Evolutionary conservation across 2,797 vertebrate genomes (phyloP), one percentile per base, ranked within the genome.

Genomic region (Bradypodion pumilum): DNA sequence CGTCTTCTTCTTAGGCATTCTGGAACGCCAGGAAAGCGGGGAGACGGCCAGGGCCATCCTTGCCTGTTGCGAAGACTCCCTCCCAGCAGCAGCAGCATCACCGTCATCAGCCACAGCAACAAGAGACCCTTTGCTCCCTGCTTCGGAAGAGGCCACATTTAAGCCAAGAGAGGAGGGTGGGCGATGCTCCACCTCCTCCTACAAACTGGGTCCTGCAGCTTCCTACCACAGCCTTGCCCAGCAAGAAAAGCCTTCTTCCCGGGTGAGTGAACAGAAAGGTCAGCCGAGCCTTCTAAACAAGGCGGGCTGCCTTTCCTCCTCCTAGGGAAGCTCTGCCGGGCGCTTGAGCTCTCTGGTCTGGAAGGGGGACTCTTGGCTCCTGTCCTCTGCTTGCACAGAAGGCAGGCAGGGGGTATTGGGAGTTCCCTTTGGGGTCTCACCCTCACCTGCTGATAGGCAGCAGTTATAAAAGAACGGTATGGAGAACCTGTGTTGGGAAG

Each of bases 11-110:
- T 9, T 78, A 97, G 96, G 96, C 46, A 94, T 93, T 0, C 87
- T 96, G 80, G 96, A 97, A 88, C 89, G 96, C 8, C 92, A 96
- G 1, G 96, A 96, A 87, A 97, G 92, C 0, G 96, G 95, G 86
- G 96, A 96, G 65, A 93, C 92, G 76, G 96, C 96, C 81, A 96
- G 91, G 89, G 94, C 94, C 40, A 96, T 97, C 91, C 95, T 96
- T 37, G 59, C 75, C 84, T 92, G 92, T 21, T 87, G 92, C 89
- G 95, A 96, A 74, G 95, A 95, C 46, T 94, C 95, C 23, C 93
- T 94, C n/a, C 12, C 16, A 7, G 7, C 23, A 40, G 91, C 82
- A 89, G 87, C 94, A n/a, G n/a, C n/a, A n/a, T n/a, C n/a, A n/a
- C n/a, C n/a, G n/a, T n/a, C n/a, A n/a, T n/a, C n/a, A n/a, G n/a